phyloP scores from a whole-genome alignment of 2,888 invertebrate species.

The Yponomeuta malinellus region DNA sequence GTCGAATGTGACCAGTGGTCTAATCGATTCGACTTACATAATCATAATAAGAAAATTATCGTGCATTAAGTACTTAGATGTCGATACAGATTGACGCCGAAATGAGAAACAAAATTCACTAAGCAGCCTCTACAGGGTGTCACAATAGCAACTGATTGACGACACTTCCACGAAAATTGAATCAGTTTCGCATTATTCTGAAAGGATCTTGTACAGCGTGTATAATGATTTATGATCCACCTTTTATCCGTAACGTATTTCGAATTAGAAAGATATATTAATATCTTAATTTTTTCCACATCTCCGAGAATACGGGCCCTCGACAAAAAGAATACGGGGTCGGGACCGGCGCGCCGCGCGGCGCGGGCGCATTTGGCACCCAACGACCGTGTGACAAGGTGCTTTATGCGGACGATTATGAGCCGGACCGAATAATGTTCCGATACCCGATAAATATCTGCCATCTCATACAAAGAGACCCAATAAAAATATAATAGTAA shows the following conservation, averaged over 20 bases:
- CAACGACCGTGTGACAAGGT: constrained; percentile 76
- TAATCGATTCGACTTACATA: too few relatives aligned
- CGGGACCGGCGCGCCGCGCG: constrained; percentile 47
- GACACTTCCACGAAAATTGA: constrained; percentile 58
- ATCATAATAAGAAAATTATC: too few relatives aligned
- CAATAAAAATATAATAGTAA: constrained; percentile 75
- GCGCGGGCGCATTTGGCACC: constrained; percentile 57
- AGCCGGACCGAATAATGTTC: constrained; percentile 71
- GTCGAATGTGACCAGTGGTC: too few relatives aligned
- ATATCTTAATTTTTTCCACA: constrained; percentile 75
- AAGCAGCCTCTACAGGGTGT: constrained; percentile 25
- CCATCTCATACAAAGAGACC: constrained; percentile 75
- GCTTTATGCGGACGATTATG: constrained; percentile 74
- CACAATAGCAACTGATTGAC: constrained; percentile 56
- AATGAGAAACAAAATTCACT: too few relatives aligned
- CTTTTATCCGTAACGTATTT: constrained; percentile 74
- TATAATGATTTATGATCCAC: constrained; percentile 69
- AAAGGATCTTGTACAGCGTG: constrained; percentile 51
- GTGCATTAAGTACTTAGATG: too few relatives aligned
- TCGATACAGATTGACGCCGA: too few relatives aligned
- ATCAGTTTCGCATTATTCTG: constrained; percentile 59
- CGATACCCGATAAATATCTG: constrained; percentile 75
- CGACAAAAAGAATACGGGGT: constrained; percentile 61
- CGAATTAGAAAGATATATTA: constrained; percentile 76
- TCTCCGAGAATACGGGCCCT: constrained; percentile 68